phyloP scores from a whole-genome alignment of 1,140 invertebrate species.

The Drosophila hydei region DNA sequence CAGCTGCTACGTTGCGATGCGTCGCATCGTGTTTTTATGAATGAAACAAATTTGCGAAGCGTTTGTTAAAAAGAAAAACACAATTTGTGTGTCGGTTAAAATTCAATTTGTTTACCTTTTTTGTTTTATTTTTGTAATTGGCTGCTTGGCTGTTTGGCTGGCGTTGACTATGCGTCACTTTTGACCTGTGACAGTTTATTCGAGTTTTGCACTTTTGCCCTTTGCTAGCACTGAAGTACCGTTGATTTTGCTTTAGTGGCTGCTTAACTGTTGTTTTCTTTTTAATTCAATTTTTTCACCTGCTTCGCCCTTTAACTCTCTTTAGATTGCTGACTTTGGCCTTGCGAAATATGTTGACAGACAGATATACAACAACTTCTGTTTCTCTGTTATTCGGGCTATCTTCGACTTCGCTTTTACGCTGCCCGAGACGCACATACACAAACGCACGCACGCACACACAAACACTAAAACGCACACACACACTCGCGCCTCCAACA shows the following conservation, averaged over 20 bases:
- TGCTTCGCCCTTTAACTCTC: slow-evolving; percentile 16
- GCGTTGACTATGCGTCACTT: slow-evolving; percentile 20
- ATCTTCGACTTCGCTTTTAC: slow-evolving; percentile 39
- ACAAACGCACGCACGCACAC: slow-evolving; percentile 20
- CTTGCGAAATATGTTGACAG: slow-evolving; percentile 47
- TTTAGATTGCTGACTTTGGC: slow-evolving; percentile 26
- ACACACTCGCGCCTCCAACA: slow-evolving; percentile 12
- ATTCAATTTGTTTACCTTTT: slow-evolving; percentile 25
- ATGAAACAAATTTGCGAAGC: slow-evolving; percentile 45
- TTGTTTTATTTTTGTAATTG: slow-evolving; percentile 6
- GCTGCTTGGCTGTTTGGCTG: neutral
- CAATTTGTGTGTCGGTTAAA: neutral
- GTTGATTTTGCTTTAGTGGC: neutral
- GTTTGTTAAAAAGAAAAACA: slow-evolving; percentile 3
- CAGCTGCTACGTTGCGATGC: slow-evolving; percentile 25
- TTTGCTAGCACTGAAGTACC: slow-evolving; percentile 5
- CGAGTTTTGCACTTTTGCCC: slow-evolving; percentile 7
- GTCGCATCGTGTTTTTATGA: slow-evolving; percentile 56
- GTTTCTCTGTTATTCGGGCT: slow-evolving; percentile 31
- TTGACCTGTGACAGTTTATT: slow-evolving; percentile 10
- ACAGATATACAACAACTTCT: slow-evolving; percentile 40
- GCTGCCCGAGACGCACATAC: slow-evolving; percentile 27
- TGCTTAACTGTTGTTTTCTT: slow-evolving; percentile 15
- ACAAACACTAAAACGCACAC: slow-evolving; percentile 1
- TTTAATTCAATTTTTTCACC: slow-evolving; percentile 13